These are phyloP conservation scores for Eupithecia tripunctaria DNA, from an alignment of 2,888 invertebrate genomes.

Conservation along the genomic window DNA sequence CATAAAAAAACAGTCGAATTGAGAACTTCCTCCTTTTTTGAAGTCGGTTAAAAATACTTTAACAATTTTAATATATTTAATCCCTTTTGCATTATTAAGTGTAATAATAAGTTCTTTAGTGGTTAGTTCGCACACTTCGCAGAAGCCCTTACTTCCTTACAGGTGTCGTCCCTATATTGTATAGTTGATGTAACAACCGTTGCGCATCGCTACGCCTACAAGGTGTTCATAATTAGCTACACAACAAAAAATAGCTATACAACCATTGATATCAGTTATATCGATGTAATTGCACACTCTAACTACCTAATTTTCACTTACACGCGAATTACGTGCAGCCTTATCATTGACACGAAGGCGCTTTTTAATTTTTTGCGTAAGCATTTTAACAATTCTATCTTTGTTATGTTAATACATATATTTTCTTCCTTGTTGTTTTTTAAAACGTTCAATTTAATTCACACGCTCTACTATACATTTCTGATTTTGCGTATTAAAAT, in stretches of 20 bases:
- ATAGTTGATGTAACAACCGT: slow-evolving; percentile 23
- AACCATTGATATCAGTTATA: slow-evolving; percentile 57
- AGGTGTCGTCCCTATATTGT: slow-evolving; percentile 22
- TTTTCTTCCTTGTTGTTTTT: neutral
- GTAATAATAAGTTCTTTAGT: neutral
- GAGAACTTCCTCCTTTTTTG: no score
- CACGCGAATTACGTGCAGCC: slow-evolving; percentile 52
- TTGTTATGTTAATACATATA: neutral
- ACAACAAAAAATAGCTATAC: slow-evolving; percentile 26
- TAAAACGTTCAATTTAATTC: neutral
- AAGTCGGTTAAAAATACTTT: neutral
- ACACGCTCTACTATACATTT: neutral
- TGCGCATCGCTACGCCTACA: slow-evolving; percentile 45
- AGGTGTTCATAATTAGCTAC: slow-evolving; percentile 61
- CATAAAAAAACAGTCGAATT: no score
- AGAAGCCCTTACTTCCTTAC: slow-evolving; percentile 8
- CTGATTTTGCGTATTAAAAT: neutral
- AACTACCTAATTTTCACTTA: slow-evolving; percentile 64
- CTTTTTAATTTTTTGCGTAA: slow-evolving; percentile 20
- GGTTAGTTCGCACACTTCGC: neutral
- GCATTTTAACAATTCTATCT: neutral
- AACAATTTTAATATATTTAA: neutral
- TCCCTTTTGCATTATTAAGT: neutral
- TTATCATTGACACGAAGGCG: slow-evolving; percentile 39
- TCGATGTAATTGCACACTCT: slow-evolving; percentile 59